Evolutionary conservation across 2,113 vertebrate species (phyloP).

Genomic region (Gobio gobio): DNA sequence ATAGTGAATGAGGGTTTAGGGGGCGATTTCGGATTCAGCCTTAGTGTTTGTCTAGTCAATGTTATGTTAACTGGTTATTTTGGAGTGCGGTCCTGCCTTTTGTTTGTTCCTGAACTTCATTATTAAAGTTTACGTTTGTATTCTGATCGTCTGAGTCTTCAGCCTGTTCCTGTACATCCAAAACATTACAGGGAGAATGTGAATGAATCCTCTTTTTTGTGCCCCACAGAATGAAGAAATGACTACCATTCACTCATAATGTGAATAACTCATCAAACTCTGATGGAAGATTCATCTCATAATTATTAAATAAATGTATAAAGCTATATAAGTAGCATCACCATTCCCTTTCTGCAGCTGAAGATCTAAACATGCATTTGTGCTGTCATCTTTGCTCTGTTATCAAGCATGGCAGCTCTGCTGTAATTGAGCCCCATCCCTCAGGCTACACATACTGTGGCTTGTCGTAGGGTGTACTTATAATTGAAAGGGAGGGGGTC

Average conservation of each 20-base stretch:
- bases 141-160: too few species aligned
- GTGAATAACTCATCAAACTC: background rate
- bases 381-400: background rate
- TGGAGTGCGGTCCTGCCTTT: too few species aligned
- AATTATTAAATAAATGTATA: background rate
- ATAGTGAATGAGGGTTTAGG: too few species aligned
- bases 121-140: too few species aligned
- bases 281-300: background rate
- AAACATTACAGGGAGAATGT: background rate
- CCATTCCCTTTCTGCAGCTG: background rate
- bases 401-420: constrained; percentile 6
- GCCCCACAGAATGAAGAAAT: background rate
- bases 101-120: too few species aligned
- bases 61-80: too few species aligned
- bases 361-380: constrained; percentile 10
- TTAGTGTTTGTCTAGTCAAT: too few species aligned
- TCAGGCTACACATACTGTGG: constrained; percentile 46
- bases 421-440: constrained; percentile 32
- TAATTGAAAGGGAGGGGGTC: background rate
- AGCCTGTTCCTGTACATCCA: too few species aligned
- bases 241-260: background rate
- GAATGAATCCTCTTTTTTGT: background rate
- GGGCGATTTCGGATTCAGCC: too few species aligned
- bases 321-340: background rate
- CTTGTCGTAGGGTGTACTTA: constrained; percentile 14